phyloP scores from a whole-genome alignment of 2,797 vertebrate species.

The Amblyopsis hoosieri region DNA sequence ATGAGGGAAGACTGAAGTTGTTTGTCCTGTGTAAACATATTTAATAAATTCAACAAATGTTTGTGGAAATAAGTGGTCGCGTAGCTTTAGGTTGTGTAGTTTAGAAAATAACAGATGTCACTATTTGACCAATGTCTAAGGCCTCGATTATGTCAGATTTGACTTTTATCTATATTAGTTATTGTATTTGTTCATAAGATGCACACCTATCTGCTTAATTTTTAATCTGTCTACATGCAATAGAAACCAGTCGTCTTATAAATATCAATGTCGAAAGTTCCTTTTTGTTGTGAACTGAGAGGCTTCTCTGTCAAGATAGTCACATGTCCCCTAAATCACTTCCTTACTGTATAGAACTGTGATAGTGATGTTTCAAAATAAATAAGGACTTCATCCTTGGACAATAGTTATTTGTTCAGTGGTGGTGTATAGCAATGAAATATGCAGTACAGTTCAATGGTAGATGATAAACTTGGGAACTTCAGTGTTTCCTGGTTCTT shows the following conservation, averaged over 20 bases:
- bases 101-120: background rate
- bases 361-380: constrained; percentile 30
- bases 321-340: constrained; percentile 14
- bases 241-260: constrained; percentile 34
- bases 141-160: constrained; percentile 8
- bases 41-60: background rate
- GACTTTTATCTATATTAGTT: background rate
- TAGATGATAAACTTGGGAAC: too few species aligned
- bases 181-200: constrained; percentile 1
- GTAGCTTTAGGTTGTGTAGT: too few species aligned
- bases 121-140: background rate
- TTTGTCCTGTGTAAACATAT: constrained; percentile 2
- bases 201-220: constrained; percentile 23
- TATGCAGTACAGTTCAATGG: too few species aligned
- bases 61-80: background rate
- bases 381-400: constrained; percentile 35
- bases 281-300: constrained; percentile 22
- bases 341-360: constrained; percentile 8
- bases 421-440: background rate
- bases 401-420: constrained; percentile 22
- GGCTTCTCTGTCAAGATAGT: constrained; percentile 30
- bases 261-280: constrained; percentile 15
- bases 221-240: constrained; percentile 36
- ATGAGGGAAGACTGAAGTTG: constrained; percentile 2
- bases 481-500: background rate